Evolutionary conservation across 1,140 invertebrate genomes (phyloP), one percentile per base, ranked within the genome.

Genomic region (Drosophila varians): DNA sequence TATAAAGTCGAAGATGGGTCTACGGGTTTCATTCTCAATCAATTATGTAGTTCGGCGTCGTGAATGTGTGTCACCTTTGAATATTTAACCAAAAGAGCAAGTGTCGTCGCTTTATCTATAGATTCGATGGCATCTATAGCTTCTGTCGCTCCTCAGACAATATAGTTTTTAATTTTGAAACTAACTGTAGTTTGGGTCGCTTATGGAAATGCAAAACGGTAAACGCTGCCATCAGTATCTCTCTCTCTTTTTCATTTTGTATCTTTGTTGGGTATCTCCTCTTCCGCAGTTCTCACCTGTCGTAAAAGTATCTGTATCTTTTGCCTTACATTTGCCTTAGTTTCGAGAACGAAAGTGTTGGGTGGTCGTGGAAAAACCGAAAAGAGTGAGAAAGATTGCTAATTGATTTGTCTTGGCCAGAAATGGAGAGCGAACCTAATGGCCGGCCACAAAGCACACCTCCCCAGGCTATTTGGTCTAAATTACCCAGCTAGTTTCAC

Each of bases 131-230:
- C 19, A 16, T 40, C 28, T 31, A 31, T 31, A n/a, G 28, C 28
- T 31, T 25, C 14, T 28, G 25, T 28, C 18, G 18, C 49, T 31
- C 46, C 49, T 23, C 36, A 31, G 61, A 68, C 64, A 68, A 68
- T 66, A 21, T 34, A n/a, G 40, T 69, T 73, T 77, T 82, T 46
- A 64, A 75, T 76, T 84, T 84, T 43, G 19, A 47, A 68, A 52
- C 58, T 87, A 87, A 87, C 82, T 58, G 82, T 87, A 34, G 14
- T 58, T 80, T 77, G 52, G 38, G 74, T 71, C 77, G 82, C 56
- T 70, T 83, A 89, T 86, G 79, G 72, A 89, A 89, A 83, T 80
- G 58, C 49, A 46, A 68, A 89, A 89, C 84, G 84, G 84, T 84
- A 89, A 88, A 88, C 45, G 65, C 53, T 56, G 73, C 34, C 14